Percentiles rank a stretch among this genome's conserved stretches.
Evolutionary conservation across 2,888 invertebrate genomes (phyloP).

Genomic region (Isoperla grammatica): DNA sequence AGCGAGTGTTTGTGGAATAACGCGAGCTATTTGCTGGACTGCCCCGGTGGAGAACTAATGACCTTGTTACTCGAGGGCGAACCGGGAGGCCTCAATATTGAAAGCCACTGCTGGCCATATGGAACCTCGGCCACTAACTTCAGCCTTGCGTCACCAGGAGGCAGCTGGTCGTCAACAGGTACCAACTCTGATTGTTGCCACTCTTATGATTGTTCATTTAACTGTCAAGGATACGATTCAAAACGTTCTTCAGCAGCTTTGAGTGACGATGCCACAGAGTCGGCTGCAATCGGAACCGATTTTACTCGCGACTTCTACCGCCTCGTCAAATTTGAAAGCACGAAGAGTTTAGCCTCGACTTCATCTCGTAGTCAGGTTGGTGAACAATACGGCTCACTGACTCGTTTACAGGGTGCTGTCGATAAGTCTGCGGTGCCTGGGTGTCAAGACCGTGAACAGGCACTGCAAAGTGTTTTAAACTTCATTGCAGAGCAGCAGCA

Average conservation of each 20-base stretch:
- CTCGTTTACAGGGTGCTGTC: conserved; percentile 22
- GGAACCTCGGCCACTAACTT: conserved; percentile 43
- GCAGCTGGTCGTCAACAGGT: conserved; percentile 55
- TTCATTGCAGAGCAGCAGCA: conserved; percentile 74
- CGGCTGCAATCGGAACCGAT: conserved; percentile 57
- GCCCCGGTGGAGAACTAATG: conserved; percentile 58
- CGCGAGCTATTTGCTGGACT: conserved; percentile 63
- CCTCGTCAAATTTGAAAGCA: conserved; percentile 74
- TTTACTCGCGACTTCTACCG: conserved; percentile 76
- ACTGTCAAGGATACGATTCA: conserved; percentile 43
- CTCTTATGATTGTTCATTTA: conserved; percentile 34
- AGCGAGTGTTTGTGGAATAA: conserved; percentile 71
- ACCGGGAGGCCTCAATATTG: conserved; percentile 1
- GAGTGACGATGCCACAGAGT: conserved; percentile 49
- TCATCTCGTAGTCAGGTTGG: conserved; percentile 61
- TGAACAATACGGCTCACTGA: conserved; percentile 46
- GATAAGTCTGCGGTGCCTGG: conserved; percentile 28
- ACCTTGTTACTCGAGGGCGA: conserved; percentile 22
- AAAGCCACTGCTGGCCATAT: conserved; percentile 24
- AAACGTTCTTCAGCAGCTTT: conserved; percentile 64
- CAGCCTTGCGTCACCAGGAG: conserved; percentile 50
- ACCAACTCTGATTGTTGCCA: conserved; percentile 34
- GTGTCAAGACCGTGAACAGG: conserved; percentile 60
- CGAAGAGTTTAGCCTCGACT: conserved; percentile 69
- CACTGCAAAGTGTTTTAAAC: conserved; percentile 65